phyloP scores from a whole-genome alignment of 35 echinoderm and acorn worm species.

The Holothuria glaberrima region DNA sequence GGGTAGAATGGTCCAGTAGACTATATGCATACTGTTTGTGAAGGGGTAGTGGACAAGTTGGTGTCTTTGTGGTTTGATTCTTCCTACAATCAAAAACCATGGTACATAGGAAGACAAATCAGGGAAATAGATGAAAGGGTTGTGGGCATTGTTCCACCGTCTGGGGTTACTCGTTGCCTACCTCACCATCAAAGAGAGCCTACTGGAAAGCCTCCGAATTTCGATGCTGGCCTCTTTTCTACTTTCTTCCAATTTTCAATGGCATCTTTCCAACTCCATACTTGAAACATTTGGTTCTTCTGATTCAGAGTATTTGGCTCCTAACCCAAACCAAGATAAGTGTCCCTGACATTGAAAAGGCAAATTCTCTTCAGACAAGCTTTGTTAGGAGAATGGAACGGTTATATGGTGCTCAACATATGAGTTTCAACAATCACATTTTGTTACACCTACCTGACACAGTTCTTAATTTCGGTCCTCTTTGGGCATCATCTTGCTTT shows the following conservation, averaged over 20 bases:
- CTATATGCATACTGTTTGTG: too few species aligned
- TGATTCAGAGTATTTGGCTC: slow-evolving; percentile 21
- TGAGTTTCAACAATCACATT: slow-evolving; percentile 48
- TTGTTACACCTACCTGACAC: slow-evolving; percentile 49
- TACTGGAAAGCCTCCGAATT: slow-evolving; percentile 58
- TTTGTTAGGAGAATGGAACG: slow-evolving; percentile 39
- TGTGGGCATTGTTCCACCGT: too few species aligned
- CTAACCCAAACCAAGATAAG: neutral
- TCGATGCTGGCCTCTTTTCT: slow-evolving; percentile 30
- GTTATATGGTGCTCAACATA: slow-evolving; percentile 8
- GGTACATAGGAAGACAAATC: too few species aligned
- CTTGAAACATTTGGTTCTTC: slow-evolving; percentile 14
- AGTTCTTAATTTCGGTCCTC: slow-evolving; percentile 25
- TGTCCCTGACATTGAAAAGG: neutral
- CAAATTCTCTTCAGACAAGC: neutral
- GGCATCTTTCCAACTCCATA: neutral
- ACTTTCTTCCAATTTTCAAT: slow-evolving; percentile 19
- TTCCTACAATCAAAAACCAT: too few species aligned
- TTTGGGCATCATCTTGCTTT: slow-evolving; percentile 55
- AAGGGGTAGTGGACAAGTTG: too few species aligned
- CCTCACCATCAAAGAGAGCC: neutral
- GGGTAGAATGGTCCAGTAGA: too few species aligned
- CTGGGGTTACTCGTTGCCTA: too few species aligned
- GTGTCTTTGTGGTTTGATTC: too few species aligned
- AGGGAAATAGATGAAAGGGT: too few species aligned